Percentiles rank a stretch among this genome's conserved stretches.
These are phyloP conservation scores for Tonatia bakeri DNA, from an alignment of 2,113 vertebrate genomes.

Conservation along the genomic window DNA sequence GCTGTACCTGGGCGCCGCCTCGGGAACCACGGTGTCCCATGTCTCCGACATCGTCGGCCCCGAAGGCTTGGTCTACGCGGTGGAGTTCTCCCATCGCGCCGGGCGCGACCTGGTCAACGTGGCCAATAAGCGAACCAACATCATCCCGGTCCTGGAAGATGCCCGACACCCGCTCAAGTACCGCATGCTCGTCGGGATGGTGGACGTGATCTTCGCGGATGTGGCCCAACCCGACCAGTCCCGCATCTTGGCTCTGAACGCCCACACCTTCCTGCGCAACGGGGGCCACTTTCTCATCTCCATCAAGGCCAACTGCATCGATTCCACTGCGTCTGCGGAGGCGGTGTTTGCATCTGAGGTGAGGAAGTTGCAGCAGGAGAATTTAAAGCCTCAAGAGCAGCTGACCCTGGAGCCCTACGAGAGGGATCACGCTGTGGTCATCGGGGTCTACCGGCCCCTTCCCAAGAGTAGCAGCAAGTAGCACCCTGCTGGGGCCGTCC, in stretches of 20 bases:
- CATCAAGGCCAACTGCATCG: slow-evolving; percentile 95
- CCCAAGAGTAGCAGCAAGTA: slow-evolving; percentile 70
- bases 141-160: slow-evolving; percentile 93
- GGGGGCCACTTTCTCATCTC: slow-evolving; percentile 94
- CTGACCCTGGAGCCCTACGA: slow-evolving; percentile 94
- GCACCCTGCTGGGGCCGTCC: slow-evolving; percentile 29
- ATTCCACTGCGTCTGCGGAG: slow-evolving; percentile 90
- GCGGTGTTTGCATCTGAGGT: slow-evolving; percentile 91
- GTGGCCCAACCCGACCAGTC: slow-evolving; percentile 95
- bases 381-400: slow-evolving; percentile 94
- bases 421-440: slow-evolving; percentile 92
- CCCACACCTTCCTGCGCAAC: slow-evolving; percentile 92
- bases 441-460: slow-evolving; percentile 87
- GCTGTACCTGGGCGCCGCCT: slow-evolving; percentile 92
- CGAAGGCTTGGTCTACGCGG: slow-evolving; percentile 91
- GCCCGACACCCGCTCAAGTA: slow-evolving; percentile 93
- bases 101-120: slow-evolving; percentile 92
- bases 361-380: slow-evolving; percentile 90
- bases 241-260: slow-evolving; percentile 92
- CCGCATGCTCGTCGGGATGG: slow-evolving; percentile 94
- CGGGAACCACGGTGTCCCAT: slow-evolving; percentile 92
- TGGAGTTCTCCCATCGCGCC: slow-evolving; percentile 92
- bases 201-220: slow-evolving; percentile 94
- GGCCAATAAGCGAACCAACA: slow-evolving; percentile 93
- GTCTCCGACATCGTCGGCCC: slow-evolving; percentile 93